A percentile compares a stretch with the other conserved stretches of the same genome.
Conservation (phyloP, 2,797 vertebrate genomes). For the Odontamblyopus rebecca region DNA sequence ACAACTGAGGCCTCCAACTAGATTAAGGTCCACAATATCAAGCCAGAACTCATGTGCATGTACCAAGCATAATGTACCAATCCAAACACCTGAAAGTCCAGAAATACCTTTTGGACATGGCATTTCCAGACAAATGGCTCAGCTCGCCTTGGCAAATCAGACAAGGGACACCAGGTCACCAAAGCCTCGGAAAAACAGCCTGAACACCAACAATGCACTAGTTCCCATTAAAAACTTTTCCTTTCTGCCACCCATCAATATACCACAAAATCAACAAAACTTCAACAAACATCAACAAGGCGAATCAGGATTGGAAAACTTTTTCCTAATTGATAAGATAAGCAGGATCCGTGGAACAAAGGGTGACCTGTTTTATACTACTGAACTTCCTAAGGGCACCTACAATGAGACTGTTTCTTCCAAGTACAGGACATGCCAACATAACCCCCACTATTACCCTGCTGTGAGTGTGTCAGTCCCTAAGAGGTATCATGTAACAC, state of each 20-base stretch:
- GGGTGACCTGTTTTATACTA: conserved; percentile 9
- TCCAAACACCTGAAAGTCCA: conserved; percentile 21
- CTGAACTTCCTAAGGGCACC: conserved; percentile 7
- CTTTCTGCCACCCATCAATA: conserved; percentile 71
- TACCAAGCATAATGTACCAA: background rate
- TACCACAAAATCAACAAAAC: conserved; percentile 13
- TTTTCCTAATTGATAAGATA: conserved; percentile 24
- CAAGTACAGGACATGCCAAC: conserved; percentile 47
- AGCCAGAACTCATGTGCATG: conserved; percentile 22
- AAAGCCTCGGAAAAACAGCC: conserved; percentile 34
- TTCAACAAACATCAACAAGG: conserved; percentile 17
- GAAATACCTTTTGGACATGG: conserved; percentile 11
- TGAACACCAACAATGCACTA: conserved; percentile 22
- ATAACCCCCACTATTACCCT: conserved; percentile 46
- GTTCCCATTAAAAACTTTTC: conserved; percentile 66
- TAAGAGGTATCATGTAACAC: conserved; percentile 36
- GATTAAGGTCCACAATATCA: background rate
- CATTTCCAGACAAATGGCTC: conserved; percentile 20
- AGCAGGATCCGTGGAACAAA: conserved; percentile 17
- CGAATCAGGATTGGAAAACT: conserved; percentile 19
- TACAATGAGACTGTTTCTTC: conserved; percentile 35
- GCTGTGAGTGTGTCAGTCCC: conserved; percentile 34
- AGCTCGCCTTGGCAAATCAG: conserved; percentile 24
- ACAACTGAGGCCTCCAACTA: conserved; percentile 7
- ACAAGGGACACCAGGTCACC: conserved; percentile 9